A percentile compares a stretch with the other conserved stretches of the same genome.
Evolutionary conservation across 2,797 vertebrate species (phyloP).

Genomic region (Chelon auratus): DNA sequence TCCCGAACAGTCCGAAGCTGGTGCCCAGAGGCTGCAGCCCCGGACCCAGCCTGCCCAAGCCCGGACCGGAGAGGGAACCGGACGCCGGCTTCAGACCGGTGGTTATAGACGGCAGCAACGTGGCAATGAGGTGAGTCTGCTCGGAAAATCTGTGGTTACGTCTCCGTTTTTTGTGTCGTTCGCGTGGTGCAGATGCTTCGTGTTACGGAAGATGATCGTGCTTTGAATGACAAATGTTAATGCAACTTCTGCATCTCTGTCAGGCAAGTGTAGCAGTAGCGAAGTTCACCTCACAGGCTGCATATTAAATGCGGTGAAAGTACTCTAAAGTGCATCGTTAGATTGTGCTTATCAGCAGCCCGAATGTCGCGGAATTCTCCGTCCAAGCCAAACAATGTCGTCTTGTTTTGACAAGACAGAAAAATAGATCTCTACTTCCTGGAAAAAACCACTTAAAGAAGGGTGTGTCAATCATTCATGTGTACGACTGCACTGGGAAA

Average conservation of each 20-base stretch:
- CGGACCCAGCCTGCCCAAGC: conserved; percentile 12
- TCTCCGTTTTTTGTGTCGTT: background rate
- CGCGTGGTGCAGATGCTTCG: too few species aligned
- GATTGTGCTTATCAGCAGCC: background rate
- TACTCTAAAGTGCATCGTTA: too few species aligned
- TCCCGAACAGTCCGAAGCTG: conserved; percentile 70
- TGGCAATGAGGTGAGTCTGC: conserved; percentile 92
- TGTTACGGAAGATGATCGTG: too few species aligned
- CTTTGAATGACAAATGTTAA: background rate
- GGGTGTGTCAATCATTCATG: background rate
- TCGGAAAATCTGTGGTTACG: background rate
- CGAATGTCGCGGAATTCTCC: background rate
- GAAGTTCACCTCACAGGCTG: too few species aligned
- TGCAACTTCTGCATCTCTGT: too few species aligned
- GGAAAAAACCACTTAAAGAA: conserved; percentile 5
- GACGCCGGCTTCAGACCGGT: conserved; percentile 83
- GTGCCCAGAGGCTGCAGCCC: conserved; percentile 84
- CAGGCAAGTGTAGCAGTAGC: too few species aligned
- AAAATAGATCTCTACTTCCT: conserved; percentile 18
- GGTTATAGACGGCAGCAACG: conserved; percentile 94
- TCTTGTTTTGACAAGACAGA: background rate
- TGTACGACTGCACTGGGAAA: background rate
- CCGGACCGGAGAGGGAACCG: conserved; percentile 33
- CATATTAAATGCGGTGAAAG: too few species aligned
- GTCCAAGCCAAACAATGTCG: background rate